Conservation (phyloP, 1,140 invertebrate species). For the Andricus grossulariae region DNA sequence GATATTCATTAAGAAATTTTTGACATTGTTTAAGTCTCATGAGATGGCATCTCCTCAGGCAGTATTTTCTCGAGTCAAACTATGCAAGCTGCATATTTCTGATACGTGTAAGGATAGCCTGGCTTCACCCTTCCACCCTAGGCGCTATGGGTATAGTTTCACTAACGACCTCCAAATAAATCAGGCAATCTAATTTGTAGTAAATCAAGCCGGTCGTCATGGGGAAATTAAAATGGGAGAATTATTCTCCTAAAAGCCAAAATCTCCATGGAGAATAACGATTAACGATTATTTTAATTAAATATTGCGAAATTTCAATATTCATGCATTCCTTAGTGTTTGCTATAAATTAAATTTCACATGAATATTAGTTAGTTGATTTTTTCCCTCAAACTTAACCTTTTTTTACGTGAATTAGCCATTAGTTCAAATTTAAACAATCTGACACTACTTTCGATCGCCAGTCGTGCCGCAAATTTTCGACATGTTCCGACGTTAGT, state of each 20-base stretch:
- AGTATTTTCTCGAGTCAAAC: not conserved
- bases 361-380: too few relatives aligned
- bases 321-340: too few relatives aligned
- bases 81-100: constrained; percentile 31
- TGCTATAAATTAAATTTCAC: too few relatives aligned
- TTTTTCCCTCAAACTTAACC: too few relatives aligned
- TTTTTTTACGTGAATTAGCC: too few relatives aligned
- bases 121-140: not conserved
- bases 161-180: constrained; percentile 44
- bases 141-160: constrained; percentile 32
- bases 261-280: too few relatives aligned
- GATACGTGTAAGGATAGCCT: not conserved
- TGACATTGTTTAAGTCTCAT: not conserved
- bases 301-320: too few relatives aligned
- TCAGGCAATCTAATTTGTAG: constrained; percentile 56
- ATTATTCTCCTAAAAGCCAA: not conserved
- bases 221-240: constrained; percentile 34
- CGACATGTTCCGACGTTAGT: too few relatives aligned
- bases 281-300: too few relatives aligned
- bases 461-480: too few relatives aligned
- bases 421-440: too few relatives aligned
- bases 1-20: not conserved
- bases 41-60: not conserved
- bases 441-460: too few relatives aligned
- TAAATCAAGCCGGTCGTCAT: constrained; percentile 44